phyloP scores from a whole-genome alignment of 2,797 vertebrate genomes.

The Artibeus jamaicensis region DNA sequence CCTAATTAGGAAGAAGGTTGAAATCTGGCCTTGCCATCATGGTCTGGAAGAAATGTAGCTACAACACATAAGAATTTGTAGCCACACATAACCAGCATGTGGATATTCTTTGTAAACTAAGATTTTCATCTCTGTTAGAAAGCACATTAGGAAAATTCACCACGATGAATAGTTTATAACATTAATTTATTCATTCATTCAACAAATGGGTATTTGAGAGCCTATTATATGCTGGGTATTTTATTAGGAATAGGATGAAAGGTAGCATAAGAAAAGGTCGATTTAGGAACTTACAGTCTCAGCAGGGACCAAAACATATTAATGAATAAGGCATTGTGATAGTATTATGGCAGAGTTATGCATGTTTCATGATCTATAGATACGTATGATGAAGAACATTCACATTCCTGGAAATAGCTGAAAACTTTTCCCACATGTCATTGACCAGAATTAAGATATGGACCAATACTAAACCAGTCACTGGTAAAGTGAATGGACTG shows the following conservation, averaged over 20 bases:
- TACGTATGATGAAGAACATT: not conserved
- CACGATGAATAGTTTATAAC: not conserved
- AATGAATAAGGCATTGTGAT: not conserved
- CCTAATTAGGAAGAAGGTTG: not conserved
- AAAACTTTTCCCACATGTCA: not conserved
- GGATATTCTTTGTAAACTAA: not conserved
- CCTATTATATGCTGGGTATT: not conserved
- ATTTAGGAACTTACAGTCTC: not conserved
- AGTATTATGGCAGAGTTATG: not conserved
- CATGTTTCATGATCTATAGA: not conserved
- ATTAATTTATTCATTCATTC: not conserved
- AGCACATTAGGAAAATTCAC: slow-evolving; percentile 54
- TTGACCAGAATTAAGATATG: not conserved
- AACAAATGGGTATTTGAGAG: not conserved
- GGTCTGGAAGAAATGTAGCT: not conserved
- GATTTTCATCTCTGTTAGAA: not conserved
- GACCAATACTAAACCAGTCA: not conserved
- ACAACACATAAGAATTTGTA: not conserved
- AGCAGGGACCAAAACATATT: not conserved
- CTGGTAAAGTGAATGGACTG: not conserved
- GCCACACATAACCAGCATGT: not conserved
- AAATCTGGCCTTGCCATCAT: not conserved
- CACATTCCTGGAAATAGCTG: not conserved
- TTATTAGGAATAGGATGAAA: not conserved
- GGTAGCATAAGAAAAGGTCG: not conserved